Evolutionary conservation across 1,140 invertebrate species (phyloP), one percentile per base, ranked within the genome.

Genomic region (Drosophila pruinosa): DNA sequence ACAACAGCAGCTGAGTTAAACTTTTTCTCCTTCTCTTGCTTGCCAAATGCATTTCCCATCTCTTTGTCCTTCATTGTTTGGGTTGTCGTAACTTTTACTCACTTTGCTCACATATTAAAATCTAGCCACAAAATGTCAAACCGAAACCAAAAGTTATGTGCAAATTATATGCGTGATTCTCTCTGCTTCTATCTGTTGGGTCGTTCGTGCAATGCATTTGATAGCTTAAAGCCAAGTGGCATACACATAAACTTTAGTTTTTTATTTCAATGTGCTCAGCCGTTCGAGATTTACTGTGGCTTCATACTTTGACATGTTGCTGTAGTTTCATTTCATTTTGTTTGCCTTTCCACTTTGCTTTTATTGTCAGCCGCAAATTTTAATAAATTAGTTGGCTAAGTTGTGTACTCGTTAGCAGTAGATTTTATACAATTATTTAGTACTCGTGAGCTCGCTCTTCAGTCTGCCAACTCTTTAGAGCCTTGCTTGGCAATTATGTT

Each of bases 71-170:
- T n/a, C 22, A 26, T 34, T 62, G 62, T 64, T 47, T 24, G 22
- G 26, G 24, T 24, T 67, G 48, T 56, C 68, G 69, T 77, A 86
- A 86, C 77, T 85, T 86, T 77, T 74, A 69, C 50, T 79, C 81
- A 86, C 77, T 85, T 81, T 75, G 39, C 57, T 5, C 74, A 86
- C 70, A 86, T 86, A 81, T 86, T 86, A 86, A 86, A 86, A 81
- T 85, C 56, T 62, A 76, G 79, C 81, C 81, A 81, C 81, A 88
- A 75, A 85, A 86, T 85, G 81, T 85, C 82, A 85, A 85, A 86
- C 82, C 62, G 54, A 86, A 85, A 85, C 81, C 81, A 88, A 85
- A 85, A 85, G 82, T 85, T 85, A 88, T 85, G 81, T 75, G 72
- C 64, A 72, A 76, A 76, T 77, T 67, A 76, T 71, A 47, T 59